Base-by-base conservation (phyloP, 2,797 vertebrate genomes). In the Anas georgica region DNA sequence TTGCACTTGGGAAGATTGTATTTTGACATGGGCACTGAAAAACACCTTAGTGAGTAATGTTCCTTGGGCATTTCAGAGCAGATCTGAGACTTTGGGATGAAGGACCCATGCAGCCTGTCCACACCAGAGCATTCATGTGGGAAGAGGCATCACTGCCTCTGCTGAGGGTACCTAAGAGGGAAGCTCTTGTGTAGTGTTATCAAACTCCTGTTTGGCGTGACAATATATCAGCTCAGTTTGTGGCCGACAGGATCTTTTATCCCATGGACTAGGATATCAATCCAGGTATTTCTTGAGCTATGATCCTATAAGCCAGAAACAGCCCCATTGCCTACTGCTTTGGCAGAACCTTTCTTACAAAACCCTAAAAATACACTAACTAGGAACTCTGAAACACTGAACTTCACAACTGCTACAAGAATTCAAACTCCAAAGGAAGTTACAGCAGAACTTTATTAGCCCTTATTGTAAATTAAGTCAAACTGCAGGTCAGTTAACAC, bases 361-460 rank as follows among this genome's bases (percentile, higher is more conserved):
- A 76, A 22, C 10, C 15, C 43, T 88, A 73, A 68, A 87, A 90
- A 82, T 73, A 72, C 12, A 72, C 3, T 18, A 67, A 70, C 7
- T 17, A 68, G 67, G 83, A 93, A 48, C 60, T 39, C n/a, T 83
- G 72, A 37, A 60, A 86, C 23, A 88, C 10, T 3, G 2, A 72
- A 28, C 41, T 64, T 63, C 35, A 81, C 14, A 80, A 74, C 67
- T 64, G 77, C 70, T 84, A 63, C 59, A 95, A 94, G 64, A 95
- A 94, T 81, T 72, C 58, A 87, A 89, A 95, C 83, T 93, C 88
- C 88, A 94, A 81, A 90, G 39, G 69, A 93, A 83, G 72, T 83
- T 87, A 83, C 3, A 86, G 58, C 14, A 89, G 22, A 96, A 93
- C 76, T 97, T 94, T 96, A 97, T 93, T 95, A 90, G 84, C 60